Evolutionary conservation across 2,113 vertebrate genomes (phyloP).

Genomic region (Hypanus sabinus): DNA sequence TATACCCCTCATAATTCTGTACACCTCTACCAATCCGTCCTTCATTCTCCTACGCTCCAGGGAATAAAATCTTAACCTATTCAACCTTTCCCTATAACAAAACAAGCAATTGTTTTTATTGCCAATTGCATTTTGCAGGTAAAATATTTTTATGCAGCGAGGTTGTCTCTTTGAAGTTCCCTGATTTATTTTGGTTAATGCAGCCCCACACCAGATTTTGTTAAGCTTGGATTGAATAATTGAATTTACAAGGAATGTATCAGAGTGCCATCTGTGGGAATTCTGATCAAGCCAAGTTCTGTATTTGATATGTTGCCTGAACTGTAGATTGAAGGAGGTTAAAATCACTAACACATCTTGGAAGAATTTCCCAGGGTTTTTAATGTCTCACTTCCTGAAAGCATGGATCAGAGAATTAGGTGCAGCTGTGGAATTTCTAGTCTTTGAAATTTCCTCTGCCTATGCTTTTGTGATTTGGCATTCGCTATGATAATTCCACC

Average conservation of each 20-base stretch:
- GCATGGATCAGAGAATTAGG: not conserved
- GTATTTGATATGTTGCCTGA: not conserved
- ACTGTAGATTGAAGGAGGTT: not conserved
- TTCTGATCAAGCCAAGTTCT: not conserved
- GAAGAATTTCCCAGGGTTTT: not conserved
- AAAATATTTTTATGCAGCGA: not conserved
- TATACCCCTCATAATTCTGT: too few species aligned
- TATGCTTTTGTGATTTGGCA: not conserved
- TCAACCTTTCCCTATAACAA: too few species aligned
- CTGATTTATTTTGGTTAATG: not conserved
- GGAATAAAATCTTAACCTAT: too few species aligned
- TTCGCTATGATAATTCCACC: not conserved
- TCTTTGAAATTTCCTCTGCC: not conserved
- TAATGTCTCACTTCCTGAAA: too few species aligned
- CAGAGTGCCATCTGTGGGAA: not conserved
- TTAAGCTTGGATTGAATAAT: not conserved
- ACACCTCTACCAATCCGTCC: too few species aligned
- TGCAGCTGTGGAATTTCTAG: not conserved
- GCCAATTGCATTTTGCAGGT: not conserved
- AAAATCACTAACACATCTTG: not conserved
- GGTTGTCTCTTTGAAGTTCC: slow-evolving; percentile 6
- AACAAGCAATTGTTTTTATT: slow-evolving; percentile 7
- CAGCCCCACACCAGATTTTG: not conserved
- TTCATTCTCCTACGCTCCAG: too few species aligned
- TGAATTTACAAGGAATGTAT: not conserved